These are phyloP conservation scores for Diabrotica balteata DNA, from an alignment of 2,888 invertebrate genomes.

Conservation along the genomic window DNA sequence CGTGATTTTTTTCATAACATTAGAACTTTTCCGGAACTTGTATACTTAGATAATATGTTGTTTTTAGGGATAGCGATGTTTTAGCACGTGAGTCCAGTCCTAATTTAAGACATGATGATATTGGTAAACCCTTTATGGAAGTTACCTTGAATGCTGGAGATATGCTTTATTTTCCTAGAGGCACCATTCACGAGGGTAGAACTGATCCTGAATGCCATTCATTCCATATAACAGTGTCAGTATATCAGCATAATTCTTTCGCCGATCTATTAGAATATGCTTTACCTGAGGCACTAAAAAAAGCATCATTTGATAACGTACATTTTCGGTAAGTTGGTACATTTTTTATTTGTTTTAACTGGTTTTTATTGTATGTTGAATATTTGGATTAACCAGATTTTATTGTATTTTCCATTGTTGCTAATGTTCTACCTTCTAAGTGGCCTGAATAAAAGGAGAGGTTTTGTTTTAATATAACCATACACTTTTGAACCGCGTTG, in stretches of 20 bases:
- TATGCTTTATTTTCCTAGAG: slow-evolving; percentile 91
- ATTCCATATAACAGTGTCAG: slow-evolving; percentile 91
- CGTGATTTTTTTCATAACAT: too few species aligned
- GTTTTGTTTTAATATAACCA: too few species aligned
- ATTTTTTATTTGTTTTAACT: background rate
- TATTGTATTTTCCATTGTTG: background rate
- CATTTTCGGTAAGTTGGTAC: slow-evolving; percentile 63
- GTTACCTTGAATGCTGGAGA: slow-evolving; percentile 85
- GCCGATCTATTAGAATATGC: slow-evolving; percentile 85
- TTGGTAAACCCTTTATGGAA: slow-evolving; percentile 82
- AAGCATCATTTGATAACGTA: slow-evolving; percentile 74
- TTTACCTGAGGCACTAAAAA: slow-evolving; percentile 76
- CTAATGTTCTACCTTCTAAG: too few species aligned
- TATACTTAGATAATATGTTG: too few species aligned
- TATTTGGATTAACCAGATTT: slow-evolving; percentile 1
- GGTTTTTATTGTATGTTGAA: too few species aligned
- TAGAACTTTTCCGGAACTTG: too few species aligned
- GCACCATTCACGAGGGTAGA: slow-evolving; percentile 84
- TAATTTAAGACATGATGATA: slow-evolving; percentile 76
- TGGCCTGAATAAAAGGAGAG: too few species aligned
- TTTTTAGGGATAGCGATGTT: slow-evolving; percentile 46
- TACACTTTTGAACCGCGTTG: too few species aligned
- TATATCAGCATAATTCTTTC: slow-evolving; percentile 90
- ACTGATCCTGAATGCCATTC: slow-evolving; percentile 85
- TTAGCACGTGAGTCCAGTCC: slow-evolving; percentile 85